A percentile compares a stretch with the other conserved stretches of the same genome.
Evolutionary conservation across 2,888 invertebrate genomes (phyloP).

Genomic region (Drosophila helvetica): DNA sequence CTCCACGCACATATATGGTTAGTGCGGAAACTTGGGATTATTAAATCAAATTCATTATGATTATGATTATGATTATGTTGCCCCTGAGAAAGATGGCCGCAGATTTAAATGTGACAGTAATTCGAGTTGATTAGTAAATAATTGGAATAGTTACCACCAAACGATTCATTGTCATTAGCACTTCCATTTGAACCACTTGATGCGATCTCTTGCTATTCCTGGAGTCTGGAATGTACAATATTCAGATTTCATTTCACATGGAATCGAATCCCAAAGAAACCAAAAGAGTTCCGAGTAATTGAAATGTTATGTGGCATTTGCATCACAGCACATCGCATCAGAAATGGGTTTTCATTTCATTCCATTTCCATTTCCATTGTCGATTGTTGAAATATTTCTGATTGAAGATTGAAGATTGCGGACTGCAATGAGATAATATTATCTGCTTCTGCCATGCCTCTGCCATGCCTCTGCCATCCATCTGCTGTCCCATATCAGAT

Average conservation of each 20-base stretch:
- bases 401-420: background rate
- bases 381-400: constrained; percentile 9
- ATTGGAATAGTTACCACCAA: no score
- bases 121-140: background rate
- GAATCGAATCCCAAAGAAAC: background rate
- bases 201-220: no score
- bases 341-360: constrained; percentile 21
- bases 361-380: constrained; percentile 23
- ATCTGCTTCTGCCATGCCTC: background rate
- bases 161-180: no score
- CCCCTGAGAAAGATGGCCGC: no score
- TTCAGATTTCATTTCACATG: background rate
- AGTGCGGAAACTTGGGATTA: no score
- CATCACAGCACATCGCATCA: background rate
- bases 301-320: constrained; percentile 11
- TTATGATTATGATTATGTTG: no score
- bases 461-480: background rate
- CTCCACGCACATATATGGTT: no score
- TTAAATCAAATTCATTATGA: no score
- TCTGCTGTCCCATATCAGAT: constrained; percentile 8
- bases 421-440: background rate
- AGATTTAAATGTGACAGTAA: no score
- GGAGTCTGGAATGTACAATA: background rate
- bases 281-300: background rate
- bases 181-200: no score